Conservation (phyloP, 2,888 invertebrate genomes). For the Folsomia manolachei region DNA sequence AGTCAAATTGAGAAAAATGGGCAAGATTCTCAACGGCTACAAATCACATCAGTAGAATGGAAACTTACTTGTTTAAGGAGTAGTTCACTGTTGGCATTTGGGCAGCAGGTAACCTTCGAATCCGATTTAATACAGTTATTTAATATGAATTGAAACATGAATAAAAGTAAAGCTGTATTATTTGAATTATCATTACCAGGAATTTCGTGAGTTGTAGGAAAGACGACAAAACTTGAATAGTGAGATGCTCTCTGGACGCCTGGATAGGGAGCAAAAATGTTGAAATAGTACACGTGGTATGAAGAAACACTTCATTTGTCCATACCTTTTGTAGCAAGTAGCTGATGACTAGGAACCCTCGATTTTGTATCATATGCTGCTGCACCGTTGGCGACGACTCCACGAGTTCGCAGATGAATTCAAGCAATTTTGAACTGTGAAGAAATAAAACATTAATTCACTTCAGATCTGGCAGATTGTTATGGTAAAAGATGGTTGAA, state of each 20-base stretch:
- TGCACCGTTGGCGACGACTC: conserved; percentile 96
- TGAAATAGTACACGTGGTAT: too few species aligned
- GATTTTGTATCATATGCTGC: conserved; percentile 98
- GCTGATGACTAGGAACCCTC: conserved; percentile 96
- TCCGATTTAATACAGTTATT: not conserved
- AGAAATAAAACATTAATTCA: conserved; percentile 1
- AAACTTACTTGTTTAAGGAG: conserved; percentile 78
- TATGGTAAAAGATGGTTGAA: too few species aligned
- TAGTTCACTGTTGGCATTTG: conserved; percentile 87
- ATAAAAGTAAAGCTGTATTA: not conserved
- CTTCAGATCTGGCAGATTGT: not conserved
- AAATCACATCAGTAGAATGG: too few species aligned
- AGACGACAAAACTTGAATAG: conserved; percentile 86
- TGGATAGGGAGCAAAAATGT: too few species aligned
- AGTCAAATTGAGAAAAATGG: not conserved
- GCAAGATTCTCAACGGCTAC: not conserved
- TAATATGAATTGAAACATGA: not conserved
- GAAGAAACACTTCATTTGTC: too few species aligned
- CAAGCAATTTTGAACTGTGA: conserved; percentile 83
- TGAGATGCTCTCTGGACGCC: conserved; percentile 87
- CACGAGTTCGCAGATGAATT: conserved; percentile 94
- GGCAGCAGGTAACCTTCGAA: conserved; percentile 66
- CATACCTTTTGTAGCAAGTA: conserved; percentile 94
- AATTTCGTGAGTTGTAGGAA: conserved; percentile 89
- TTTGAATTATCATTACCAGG: conserved; percentile 60